Evolutionary conservation across 92 coral and sea anemone genomes (phyloP), one percentile per base, ranked within the genome.

Genomic region (Zoanthus gigantus): DNA sequence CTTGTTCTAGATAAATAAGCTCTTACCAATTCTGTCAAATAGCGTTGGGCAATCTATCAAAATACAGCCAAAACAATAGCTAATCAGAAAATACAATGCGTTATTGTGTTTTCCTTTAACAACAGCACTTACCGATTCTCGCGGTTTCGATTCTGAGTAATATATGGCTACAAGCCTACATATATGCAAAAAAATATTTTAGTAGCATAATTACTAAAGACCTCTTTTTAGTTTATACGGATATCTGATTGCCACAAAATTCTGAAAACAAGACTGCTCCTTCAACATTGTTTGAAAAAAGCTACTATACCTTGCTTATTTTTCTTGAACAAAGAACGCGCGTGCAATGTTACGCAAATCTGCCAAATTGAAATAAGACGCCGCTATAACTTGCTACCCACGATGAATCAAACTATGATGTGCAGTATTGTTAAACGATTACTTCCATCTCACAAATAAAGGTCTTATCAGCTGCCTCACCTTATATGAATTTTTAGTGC

Each of bases 101-200:
- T 45, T 46, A 48, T 81, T 81, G 74, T 80, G 73, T 81, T 81
- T 66, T 7, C 10, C 18, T 7, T 63, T 5, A 65, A 47, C 30
- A 45, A 63, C 42, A 45, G 37, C 23, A 63, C 69, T 7, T 18
- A 7, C 3, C 7, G 31, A 32, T 11, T 10, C n/a, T 29, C 46
- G 42, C 42, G 5, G 56, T 7, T 50, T 50, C 42, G 1, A 37
- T 37, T 50, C 5, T 50, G 9, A 50, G 9, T 7, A 23, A 23
- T 23, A 23, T 23, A 23, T 23, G 23, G 23, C 23, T 23, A 23
- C 23, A 23, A 23, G 23, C 23, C 23, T 23, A 23, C 23, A 23
- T 23, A 23, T 23, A 58, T 79, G 83, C 32, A 79, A 79, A 79
- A 10, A 32, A 23, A 42, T 15, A 15, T 34, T 6, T 34, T 37